Evolutionary conservation across 2,797 vertebrate genomes (phyloP).

Genomic region (Cryptoblepharus egeriae): DNA sequence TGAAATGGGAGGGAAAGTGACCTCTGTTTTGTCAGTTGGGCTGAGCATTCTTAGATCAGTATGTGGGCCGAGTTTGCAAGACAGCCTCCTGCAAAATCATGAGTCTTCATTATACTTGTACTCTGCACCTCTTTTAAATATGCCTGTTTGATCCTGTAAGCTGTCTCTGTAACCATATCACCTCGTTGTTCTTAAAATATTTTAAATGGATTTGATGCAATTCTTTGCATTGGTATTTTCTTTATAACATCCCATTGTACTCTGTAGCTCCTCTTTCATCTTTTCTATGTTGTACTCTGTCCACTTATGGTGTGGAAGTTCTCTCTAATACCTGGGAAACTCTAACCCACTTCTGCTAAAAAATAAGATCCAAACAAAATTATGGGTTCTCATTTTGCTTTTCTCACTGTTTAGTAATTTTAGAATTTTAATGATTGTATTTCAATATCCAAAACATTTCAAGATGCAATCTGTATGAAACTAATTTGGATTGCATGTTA

Average conservation of each 20-base stretch:
- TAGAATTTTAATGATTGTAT: not conserved
- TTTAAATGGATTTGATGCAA: not conserved
- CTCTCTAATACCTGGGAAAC: conserved; percentile 15
- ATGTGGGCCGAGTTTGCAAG: not conserved
- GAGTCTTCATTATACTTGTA: not conserved
- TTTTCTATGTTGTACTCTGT: not conserved
- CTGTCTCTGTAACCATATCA: not conserved
- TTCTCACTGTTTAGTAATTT: conserved; percentile 12
- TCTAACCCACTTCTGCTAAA: not conserved
- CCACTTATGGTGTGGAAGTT: not conserved
- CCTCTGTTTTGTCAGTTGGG: not conserved
- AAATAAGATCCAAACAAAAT: not conserved
- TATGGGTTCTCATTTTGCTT: not conserved
- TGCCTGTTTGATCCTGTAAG: not conserved
- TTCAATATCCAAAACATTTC: not conserved
- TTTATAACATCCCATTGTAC: not conserved
- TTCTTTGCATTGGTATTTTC: accelerated
- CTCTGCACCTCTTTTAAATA: not conserved
- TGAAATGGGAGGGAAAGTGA: not conserved
- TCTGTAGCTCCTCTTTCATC: not conserved
- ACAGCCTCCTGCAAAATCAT: not conserved
- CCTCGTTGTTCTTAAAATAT: not conserved
- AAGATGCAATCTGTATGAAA: not conserved
- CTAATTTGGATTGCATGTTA: not conserved
- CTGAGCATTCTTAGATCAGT: not conserved